Evolutionary conservation across 2,888 invertebrate species (phyloP), one percentile per base, ranked within the genome.

Genomic region (Cosmopolites sordidus): DNA sequence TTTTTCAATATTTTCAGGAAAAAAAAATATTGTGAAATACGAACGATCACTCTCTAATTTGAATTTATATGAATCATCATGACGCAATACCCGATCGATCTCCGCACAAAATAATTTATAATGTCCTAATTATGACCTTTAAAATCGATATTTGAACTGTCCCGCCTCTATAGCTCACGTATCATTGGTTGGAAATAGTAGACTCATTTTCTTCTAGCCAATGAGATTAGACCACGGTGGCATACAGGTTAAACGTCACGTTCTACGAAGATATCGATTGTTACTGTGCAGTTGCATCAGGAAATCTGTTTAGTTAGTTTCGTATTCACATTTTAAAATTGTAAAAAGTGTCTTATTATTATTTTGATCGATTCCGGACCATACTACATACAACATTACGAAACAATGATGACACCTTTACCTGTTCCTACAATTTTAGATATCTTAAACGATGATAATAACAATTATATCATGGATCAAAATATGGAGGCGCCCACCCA

Each of bases 341-440:
- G 18, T 43, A 43, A 22, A 41, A 27, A 17, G 38, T 17, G 2
- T 18, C 2, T 38, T 22, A 22, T n/a, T n/a, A n/a, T n/a, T n/a
- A n/a, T n/a, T n/a, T n/a, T n/a, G n/a, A n/a, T n/a, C n/a, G n/a
- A n/a, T n/a, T n/a, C n/a, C n/a, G n/a, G n/a, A n/a, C n/a, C n/a
- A n/a, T n/a, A n/a, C n/a, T n/a, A n/a, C n/a, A n/a, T 1, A 40
- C 17, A 48, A 48, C n/a, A 33, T 51, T 55, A 40, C n/a, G 40
- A 40, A 33, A 38, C 40, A 18, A 54, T 39, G 29, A 54, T 40
- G 43, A 49, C 59, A 45, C 57, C 44, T 48, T 61, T 66, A 42
- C 62, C 64, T 12, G 63, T 66, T 39, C 62, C 64, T 39, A 60
- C 67, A 39, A 72, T 73, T 61, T 65, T 73, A 57, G 71, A 69